Evolutionary conservation across 2,888 invertebrate genomes (phyloP), one percentile per base, ranked within the genome.

Genomic region (Noctua fimbriata): DNA sequence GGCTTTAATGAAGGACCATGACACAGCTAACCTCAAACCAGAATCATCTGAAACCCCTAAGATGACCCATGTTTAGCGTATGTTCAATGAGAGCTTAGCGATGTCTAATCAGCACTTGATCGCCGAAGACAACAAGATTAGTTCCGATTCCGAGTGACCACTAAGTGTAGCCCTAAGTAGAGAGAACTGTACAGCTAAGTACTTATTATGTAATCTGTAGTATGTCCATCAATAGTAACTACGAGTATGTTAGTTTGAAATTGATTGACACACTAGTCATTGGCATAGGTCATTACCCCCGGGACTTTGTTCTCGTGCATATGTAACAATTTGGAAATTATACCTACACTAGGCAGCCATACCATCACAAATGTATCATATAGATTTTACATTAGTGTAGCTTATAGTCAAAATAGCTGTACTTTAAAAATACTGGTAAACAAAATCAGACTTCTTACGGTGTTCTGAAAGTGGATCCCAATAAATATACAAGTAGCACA

Each of bases 201-300:
- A 84, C 44, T 81, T 81, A 85, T 81, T 78, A 78, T 24, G 63
- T 81, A 49, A 73, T 81, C 55, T 81, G 55, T 77, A 18, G 78
- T 63, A 55, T 49, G 47, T 69, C 32, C 47, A 74, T 55, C 76
- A 67, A 75, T 76, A 66, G 63, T 79, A 71, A 52, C 70, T 71
- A 36, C 36, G 36, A 36, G 36, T 36, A 72, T 58, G 79, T 85
- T 76, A 58, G 82, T 70, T 73, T 67, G 66, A 71, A 69, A 82
- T 82, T 79, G 83, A 84, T 85, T 79, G 83, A 79, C 73, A 71
- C n/a, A 67, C 66, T 72, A 70, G 82, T 82, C 73, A 79, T 73
- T 76, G 69, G 73, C 70, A 79, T 82, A 82, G 66, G 79, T 82
- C 72, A 75, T 77, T 85, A 81, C 86, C 70, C 84, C 49, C 66